Evolutionary conservation across 2,797 vertebrate species (phyloP).

Genomic region (Delichon dasypus): DNA sequence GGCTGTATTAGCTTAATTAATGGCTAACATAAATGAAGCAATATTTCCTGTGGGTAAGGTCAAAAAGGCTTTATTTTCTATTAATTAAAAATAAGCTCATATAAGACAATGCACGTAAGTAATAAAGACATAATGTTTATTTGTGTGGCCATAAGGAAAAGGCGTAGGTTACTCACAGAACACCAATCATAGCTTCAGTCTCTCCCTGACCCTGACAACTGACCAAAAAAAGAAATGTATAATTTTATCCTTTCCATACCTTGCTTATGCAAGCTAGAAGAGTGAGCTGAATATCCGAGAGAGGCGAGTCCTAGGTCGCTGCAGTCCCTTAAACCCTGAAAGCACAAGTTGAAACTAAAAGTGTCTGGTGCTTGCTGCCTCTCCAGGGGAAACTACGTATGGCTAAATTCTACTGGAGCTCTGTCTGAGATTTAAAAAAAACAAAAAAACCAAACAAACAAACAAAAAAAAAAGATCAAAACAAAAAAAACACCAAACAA

Average conservation of each 20-base stretch:
- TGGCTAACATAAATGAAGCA: neutral
- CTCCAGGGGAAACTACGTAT: neutral
- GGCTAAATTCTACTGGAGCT: neutral
- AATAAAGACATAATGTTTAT: constrained; percentile 17
- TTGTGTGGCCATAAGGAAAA: neutral
- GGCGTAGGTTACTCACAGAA: neutral
- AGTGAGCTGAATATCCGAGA: neutral
- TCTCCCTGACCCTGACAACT: neutral
- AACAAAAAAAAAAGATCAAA: neutral
- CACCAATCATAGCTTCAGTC: neutral
- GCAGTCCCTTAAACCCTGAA: neutral
- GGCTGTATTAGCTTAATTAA: constrained; percentile 35
- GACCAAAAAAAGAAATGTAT: neutral
- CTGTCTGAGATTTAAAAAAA: neutral
- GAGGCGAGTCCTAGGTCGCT: neutral
- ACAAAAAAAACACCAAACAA: too few relatives aligned
- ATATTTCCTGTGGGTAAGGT: constrained; percentile 22
- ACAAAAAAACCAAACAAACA: too few relatives aligned
- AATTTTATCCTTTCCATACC: neutral
- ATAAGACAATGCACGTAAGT: neutral
- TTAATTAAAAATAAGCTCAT: constrained; percentile 43
- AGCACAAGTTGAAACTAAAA: neutral
- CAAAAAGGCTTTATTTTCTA: constrained; percentile 36
- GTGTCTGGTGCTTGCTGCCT: neutral
- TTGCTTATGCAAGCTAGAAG: neutral